phyloP scores from a whole-genome alignment of 2,113 vertebrate genomes.

The Gobiocypris rarus region DNA sequence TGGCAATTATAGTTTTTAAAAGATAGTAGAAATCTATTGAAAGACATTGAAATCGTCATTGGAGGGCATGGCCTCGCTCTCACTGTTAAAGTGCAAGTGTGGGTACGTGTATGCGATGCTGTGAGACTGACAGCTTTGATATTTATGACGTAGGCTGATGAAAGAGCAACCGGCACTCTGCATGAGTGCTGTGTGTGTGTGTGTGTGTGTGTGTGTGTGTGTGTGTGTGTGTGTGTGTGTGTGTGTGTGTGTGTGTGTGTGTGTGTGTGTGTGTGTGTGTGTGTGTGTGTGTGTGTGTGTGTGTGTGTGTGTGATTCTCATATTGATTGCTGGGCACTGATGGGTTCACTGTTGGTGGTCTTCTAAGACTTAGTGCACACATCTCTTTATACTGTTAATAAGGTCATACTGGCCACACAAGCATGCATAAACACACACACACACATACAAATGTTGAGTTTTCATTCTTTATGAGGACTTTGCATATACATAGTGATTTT shows the following conservation, averaged over 20 bases:
- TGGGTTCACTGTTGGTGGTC: conserved; percentile 42
- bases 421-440: neutral
- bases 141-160: conserved; percentile 48
- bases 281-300: conserved; percentile 20
- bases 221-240: conserved; percentile 15
- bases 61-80: neutral
- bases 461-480: too few relatives aligned
- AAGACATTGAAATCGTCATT: neutral
- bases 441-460: too few relatives aligned
- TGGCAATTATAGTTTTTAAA: neutral
- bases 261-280: conserved; percentile 29
- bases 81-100: neutral
- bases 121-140: conserved; percentile 41
- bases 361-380: conserved; percentile 33
- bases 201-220: conserved; percentile 39
- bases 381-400: conserved; percentile 29
- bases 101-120: neutral
- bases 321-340: conserved; percentile 41
- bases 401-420: conserved; percentile 42
- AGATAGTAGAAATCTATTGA: conserved; percentile 6
- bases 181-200: conserved; percentile 21
- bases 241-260: conserved; percentile 38
- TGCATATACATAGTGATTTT: too few relatives aligned
- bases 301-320: conserved; percentile 34
- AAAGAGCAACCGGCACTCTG: conserved; percentile 47